These are phyloP conservation scores for Leucophora obtusa DNA, from an alignment of 2,888 invertebrate genomes.

Conservation along the genomic window DNA sequence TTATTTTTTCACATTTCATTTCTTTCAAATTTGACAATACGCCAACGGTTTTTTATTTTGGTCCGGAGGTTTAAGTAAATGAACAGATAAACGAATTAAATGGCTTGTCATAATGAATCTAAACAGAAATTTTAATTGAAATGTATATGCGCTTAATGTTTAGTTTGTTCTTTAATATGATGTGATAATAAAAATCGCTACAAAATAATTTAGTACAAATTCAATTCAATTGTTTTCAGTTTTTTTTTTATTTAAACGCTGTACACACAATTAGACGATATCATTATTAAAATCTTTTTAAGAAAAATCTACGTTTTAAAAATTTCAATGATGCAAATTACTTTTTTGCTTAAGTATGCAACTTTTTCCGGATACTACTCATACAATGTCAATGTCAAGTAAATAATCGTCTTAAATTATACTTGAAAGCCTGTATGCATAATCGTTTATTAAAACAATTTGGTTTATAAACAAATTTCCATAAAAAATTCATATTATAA, in stretches of 20 bases:
- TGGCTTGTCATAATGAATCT: conserved; percentile 44
- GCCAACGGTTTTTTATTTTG: no score
- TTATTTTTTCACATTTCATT: no score
- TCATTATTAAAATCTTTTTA: not conserved
- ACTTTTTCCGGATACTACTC: not conserved
- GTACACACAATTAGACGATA: not conserved
- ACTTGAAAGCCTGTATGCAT: no score
- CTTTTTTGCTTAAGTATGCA: not conserved
- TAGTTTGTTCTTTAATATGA: conserved; percentile 8
- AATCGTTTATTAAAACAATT: no score
- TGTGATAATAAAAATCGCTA: conserved; percentile 20
- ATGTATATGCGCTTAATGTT: conserved; percentile 23
- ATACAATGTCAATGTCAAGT: conserved; percentile 46
- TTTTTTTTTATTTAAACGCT: not conserved
- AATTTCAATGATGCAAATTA: not conserved
- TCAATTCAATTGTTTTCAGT: conserved; percentile 31
- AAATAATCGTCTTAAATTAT: conserved; percentile 6
- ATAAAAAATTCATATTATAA: no score
- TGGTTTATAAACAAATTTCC: no score
- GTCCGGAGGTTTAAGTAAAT: no score
- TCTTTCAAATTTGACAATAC: no score
- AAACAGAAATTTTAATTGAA: conserved; percentile 19
- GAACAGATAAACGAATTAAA: conserved; percentile 5
- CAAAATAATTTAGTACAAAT: conserved; percentile 44
- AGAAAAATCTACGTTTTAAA: not conserved